These are phyloP conservation scores for Drosophila hawaiiensis DNA, from an alignment of 2,888 invertebrate species.

Conservation along the genomic window DNA sequence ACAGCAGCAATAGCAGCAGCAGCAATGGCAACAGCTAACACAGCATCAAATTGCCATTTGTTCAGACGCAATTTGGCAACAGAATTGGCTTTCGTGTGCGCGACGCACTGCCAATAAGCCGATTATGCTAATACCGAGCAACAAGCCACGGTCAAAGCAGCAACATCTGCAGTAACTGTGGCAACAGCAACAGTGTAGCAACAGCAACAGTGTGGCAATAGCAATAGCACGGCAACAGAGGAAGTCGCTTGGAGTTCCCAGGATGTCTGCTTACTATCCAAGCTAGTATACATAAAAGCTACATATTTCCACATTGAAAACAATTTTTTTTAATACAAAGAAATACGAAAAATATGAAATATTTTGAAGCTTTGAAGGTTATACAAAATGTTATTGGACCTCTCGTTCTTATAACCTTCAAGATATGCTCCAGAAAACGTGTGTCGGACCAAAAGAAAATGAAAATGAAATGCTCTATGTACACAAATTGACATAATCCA, in stretches of 20 bases:
- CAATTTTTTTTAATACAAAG: not conserved
- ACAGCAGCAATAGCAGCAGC: conserved; percentile 13
- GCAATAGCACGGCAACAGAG: conserved; percentile 48
- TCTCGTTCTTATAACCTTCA: too few species aligned
- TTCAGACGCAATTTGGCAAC: conserved; percentile 57
- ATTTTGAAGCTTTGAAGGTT: not conserved
- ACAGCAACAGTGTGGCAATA: conserved; percentile 29
- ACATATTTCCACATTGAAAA: not conserved
- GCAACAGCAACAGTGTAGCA: conserved; percentile 5
- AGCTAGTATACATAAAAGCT: not conserved
- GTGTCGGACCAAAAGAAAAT: not conserved
- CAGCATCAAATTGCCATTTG: conserved; percentile 32
- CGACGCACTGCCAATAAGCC: conserved; percentile 57
- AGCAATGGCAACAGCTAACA: conserved; percentile 7
- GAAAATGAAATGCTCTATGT: not conserved
- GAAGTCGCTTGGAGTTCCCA: not conserved
- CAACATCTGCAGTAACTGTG: conserved; percentile 25
- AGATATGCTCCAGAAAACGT: not conserved
- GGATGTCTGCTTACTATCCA: not conserved
- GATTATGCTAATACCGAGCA: conserved; percentile 59
- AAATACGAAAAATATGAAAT: not conserved
- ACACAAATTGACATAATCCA: not conserved
- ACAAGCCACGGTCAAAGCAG: conserved; percentile 38
- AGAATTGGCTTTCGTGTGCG: conserved; percentile 31
- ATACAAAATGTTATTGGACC: not conserved